phyloP scores from a whole-genome alignment of 2,797 vertebrate species.

The Crocodylus rhombifer region DNA sequence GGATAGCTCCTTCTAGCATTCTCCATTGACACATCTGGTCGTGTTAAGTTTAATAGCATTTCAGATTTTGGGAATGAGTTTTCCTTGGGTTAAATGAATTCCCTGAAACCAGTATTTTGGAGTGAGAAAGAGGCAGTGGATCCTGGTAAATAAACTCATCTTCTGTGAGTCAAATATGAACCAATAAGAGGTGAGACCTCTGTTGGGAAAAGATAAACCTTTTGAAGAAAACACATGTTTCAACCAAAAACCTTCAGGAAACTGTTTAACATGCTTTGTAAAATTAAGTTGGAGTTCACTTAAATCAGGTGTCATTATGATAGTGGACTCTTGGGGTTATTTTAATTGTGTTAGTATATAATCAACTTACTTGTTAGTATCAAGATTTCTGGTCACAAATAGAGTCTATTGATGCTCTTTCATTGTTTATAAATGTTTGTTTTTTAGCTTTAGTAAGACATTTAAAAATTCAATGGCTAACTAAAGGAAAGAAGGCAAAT shows the following conservation, averaged over 20 bases:
- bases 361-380: neutral
- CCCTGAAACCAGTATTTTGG: neutral
- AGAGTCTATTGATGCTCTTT: too few species aligned
- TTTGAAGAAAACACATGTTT: neutral
- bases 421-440: too few species aligned
- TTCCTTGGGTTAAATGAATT: neutral
- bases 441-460: neutral
- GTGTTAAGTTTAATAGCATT: neutral
- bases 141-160: neutral
- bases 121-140: neutral
- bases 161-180: neutral
- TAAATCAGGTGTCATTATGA: neutral
- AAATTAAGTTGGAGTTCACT: neutral
- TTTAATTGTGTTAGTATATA: neutral
- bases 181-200: neutral
- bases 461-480: neutral
- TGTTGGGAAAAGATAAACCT: neutral
- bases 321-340: neutral
- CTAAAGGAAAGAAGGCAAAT: neutral
- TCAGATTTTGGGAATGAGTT: neutral
- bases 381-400: neutral
- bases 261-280: neutral
- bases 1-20: neutral
- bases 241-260: neutral
- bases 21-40: neutral